Percentiles rank a stretch among this genome's conserved stretches.
Evolutionary conservation across 2,113 vertebrate genomes (phyloP).

Genomic region (Microcebus griseorufus): DNA sequence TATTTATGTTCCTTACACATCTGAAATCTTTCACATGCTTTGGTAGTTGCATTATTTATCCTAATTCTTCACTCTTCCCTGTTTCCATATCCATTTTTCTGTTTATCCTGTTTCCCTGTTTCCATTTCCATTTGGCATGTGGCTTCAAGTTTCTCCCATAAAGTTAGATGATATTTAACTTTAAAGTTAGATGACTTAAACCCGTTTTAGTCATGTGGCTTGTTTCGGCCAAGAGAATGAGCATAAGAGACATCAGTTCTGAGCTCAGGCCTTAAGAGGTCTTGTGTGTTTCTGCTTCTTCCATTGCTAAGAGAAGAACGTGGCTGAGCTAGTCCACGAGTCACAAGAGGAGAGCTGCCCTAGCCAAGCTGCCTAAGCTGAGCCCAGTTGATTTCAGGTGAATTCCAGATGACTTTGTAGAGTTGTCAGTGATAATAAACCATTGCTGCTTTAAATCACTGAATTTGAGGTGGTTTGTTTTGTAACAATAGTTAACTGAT

Average conservation of each 20-base stretch:
- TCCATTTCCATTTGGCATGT: background rate
- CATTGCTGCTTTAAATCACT: background rate
- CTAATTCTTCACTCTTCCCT: background rate
- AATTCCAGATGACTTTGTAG: background rate
- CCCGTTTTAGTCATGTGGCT: background rate
- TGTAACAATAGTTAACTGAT: background rate
- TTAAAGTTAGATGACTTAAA: too few species aligned
- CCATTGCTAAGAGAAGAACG: background rate
- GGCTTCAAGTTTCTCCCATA: background rate
- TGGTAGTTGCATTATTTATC: background rate
- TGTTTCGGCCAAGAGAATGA: background rate
- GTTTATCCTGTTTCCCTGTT: background rate
- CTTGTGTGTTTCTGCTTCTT: constrained; percentile 6
- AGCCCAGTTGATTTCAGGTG: background rate
- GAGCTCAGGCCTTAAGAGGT: background rate
- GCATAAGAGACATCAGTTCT: background rate
- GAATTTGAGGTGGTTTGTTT: background rate
- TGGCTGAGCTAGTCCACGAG: background rate
- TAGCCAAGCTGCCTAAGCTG: background rate
- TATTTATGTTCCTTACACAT: background rate
- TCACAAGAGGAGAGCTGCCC: background rate
- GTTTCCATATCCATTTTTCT: background rate
- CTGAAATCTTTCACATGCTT: background rate
- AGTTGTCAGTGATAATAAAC: background rate
- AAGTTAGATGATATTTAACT: background rate